Base-by-base conservation (phyloP, 2,888 invertebrate genomes). In the Polylopha cassiicola region DNA sequence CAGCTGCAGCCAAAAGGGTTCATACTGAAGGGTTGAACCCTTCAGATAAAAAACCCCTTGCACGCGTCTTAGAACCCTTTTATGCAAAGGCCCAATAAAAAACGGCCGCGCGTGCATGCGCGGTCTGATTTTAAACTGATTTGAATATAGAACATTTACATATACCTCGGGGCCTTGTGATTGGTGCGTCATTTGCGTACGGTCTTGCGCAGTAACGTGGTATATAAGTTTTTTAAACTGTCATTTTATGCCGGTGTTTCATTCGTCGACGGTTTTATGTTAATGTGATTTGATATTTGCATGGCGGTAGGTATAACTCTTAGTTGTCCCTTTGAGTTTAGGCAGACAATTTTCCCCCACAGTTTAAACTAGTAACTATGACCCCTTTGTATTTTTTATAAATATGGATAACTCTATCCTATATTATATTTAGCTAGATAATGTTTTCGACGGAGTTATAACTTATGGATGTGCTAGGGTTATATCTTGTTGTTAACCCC, bases 131-230 rank as follows among this genome's bases (percentile, higher is more conserved):
- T 84, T 81, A 82, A 85, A 82, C 69, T 77, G 74, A 82, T 85
- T 84, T 85, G 80, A 84, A 85, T 84, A 81, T 70, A 71, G 61
- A 62, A 72, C 61, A 82, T 84, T 84, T 81, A 80, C 81, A 84
- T 82, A 80, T 60, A 52, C 39, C 44, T 46, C 38, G 58, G 49
- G 48, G 66, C 45, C 50, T 52, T 53, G 63, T 63, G 46, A 84
- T 84, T 85, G 84, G 84, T 53, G 55, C 58, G 39, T 47, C 59
- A 66, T 70, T 65, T 66, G 71, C 67, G 69, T 68, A 65, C 71
- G 58, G 65, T 50, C 73, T 58, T 78, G 81, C 79, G 79, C 79
- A 76, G 36, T 67, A 55, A 60, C 61, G 39, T 47, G 48, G 50
- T 51, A 47, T 48, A 47, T 51, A 44, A 50, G 58, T 66, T 52